A percentile compares a stretch with the other conserved stretches of the same genome.
Evolutionary conservation across 2,113 vertebrate genomes (phyloP).

Genomic region (Dicaeum eximium): DNA sequence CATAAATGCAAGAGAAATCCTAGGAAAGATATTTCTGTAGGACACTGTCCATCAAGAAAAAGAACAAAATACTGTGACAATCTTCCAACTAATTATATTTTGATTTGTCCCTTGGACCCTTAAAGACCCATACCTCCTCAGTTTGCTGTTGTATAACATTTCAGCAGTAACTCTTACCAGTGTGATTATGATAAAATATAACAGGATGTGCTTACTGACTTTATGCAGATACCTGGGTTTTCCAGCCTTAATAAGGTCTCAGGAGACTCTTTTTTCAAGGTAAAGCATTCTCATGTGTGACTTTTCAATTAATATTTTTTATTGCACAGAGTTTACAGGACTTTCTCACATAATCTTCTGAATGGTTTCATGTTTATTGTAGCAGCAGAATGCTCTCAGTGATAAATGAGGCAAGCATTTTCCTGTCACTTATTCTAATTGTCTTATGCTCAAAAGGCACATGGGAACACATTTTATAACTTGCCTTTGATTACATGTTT

Average conservation of each 20-base stretch:
- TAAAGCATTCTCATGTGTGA: neutral
- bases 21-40: neutral
- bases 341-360: neutral
- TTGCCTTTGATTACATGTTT: slow-evolving; percentile 9
- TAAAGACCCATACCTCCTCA: neutral
- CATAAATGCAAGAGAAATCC: neutral
- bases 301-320: neutral
- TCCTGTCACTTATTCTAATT: slow-evolving; percentile 44
- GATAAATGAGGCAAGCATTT: slow-evolving; percentile 5
- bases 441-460: slow-evolving; percentile 6
- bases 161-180: neutral
- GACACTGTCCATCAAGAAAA: neutral
- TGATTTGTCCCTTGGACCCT: neutral
- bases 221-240: neutral
- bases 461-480: neutral
- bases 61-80: neutral
- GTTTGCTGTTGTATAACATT: neutral
- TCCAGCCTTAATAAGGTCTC: slow-evolving; percentile 27
- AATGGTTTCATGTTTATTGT: neutral
- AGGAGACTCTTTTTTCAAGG: neutral
- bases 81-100: neutral
- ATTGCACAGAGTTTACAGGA: neutral
- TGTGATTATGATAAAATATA: neutral
- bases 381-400: neutral
- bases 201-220: neutral